Percentiles rank a stretch among this genome's conserved stretches.
Conservation (phyloP, 2,797 vertebrate species). For the Fistularia tabacaria region DNA sequence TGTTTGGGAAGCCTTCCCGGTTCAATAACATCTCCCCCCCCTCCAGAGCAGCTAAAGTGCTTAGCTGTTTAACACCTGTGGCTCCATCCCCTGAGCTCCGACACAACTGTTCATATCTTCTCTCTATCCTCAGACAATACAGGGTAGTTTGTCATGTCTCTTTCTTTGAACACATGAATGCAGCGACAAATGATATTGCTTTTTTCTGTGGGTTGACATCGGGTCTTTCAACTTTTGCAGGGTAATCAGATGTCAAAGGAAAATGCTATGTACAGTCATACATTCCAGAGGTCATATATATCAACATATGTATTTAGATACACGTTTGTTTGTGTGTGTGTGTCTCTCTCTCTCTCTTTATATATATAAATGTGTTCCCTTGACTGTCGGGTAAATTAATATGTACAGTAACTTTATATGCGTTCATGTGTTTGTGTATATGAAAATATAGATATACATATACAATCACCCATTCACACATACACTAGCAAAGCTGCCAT, state of each 20-base stretch:
- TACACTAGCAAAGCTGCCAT: too few species aligned
- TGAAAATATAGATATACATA: too few species aligned
- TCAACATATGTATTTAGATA: not conserved
- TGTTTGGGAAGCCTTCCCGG: constrained; percentile 68
- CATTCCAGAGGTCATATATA: not conserved
- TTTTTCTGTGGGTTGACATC: constrained; percentile 2
- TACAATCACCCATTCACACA: too few species aligned
- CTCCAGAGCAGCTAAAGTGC: constrained; percentile 59
- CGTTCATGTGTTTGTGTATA: too few species aligned
- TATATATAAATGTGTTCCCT: too few species aligned
- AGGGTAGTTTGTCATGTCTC: constrained; percentile 45
- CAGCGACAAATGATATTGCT: constrained; percentile 3
- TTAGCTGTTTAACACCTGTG: constrained; percentile 79
- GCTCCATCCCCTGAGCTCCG: constrained; percentile 49
- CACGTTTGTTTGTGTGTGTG: too few species aligned
- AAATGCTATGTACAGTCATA: not conserved
- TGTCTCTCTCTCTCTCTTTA: too few species aligned
- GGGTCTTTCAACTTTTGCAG: not conserved
- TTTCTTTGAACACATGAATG: constrained; percentile 34
- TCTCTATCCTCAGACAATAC: constrained; percentile 43
- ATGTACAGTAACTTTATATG: too few species aligned
- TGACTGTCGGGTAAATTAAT: too few species aligned
- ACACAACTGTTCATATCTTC: constrained; percentile 48
- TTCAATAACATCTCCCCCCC: constrained; percentile 72
- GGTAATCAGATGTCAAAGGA: not conserved